Base-by-base conservation (phyloP, 2,797 vertebrate genomes). In the Helostoma temminkii region DNA sequence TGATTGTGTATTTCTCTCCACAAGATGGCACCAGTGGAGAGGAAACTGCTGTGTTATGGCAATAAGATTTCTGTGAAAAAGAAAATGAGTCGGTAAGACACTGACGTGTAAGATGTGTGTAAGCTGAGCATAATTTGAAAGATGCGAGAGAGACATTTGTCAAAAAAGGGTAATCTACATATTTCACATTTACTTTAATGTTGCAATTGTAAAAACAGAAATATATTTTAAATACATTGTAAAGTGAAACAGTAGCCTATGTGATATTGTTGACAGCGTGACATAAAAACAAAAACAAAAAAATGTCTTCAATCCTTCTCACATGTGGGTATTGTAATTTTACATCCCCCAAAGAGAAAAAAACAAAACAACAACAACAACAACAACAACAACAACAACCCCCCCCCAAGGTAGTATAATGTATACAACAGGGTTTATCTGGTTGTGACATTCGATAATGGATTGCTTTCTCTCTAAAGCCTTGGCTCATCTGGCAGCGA, bases 11-110 rank as follows among this genome's bases (percentile, higher is more conserved):
- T 9, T n/a, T 16, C 0, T 65, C 9, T 59, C 87, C 93, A 90
- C 56, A 61, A 89, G 92, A 82, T 86, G 89, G 89, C 57, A 56
- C 74, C 63, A 90, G 43, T 7, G 57, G 73, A 83, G 25, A 46
- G 41, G 39, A 62, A 78, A 82, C 15, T 0, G 11, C 10, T 25
- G 2, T 28, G 2, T 18, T 18, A 7, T 3, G 9, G 21, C 3
- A 0, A 45, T 14, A 24, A 0, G 0, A 3, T 32, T 14, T 19
- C 28, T 37, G 12, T 9, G 24, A 25, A 43, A 22, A 21, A 18
- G 3, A 58, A 56, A 39, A 69, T 9, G 0, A 28, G 3, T 36
- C 4, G 6, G 6, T 1, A 28, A 4, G 0, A 28, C 12, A 34
- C 39, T 45, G 55, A 16, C 39, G 42, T 47, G 5, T 49, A 19